A percentile compares a stretch with the other conserved stretches of the same genome.
Evolutionary conservation across 1,140 invertebrate species (phyloP).

Genomic region (Listronotus oregonensis): DNA sequence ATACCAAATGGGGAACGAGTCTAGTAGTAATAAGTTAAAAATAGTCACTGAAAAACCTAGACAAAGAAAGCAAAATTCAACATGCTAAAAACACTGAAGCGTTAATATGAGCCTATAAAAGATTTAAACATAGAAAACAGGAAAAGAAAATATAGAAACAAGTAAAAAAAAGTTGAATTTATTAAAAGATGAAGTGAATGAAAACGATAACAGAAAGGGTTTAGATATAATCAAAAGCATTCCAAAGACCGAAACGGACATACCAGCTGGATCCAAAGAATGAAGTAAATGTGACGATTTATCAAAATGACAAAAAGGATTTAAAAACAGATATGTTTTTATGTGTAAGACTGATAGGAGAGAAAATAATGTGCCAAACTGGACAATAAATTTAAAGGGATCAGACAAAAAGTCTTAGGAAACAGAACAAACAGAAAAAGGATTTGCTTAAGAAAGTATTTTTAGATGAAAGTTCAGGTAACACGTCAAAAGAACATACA

Average conservation of each 20-base stretch:
- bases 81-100: no score
- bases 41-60: slow-evolving; percentile 23
- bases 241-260: background rate
- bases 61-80: background rate
- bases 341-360: slow-evolving; percentile 13
- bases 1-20: background rate
- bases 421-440: background rate
- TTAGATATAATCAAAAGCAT: background rate
- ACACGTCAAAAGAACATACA: no score
- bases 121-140: no score
- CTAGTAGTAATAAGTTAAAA: slow-evolving; percentile 24
- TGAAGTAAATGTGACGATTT: slow-evolving; percentile 2
- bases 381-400: slow-evolving; percentile 1
- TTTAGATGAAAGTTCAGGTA: background rate
- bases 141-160: background rate
- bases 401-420: background rate
- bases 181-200: background rate
- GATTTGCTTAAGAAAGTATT: background rate
- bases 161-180: no score
- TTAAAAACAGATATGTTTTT: slow-evolving; percentile 31
- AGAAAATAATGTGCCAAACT: background rate
- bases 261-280: background rate
- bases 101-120: background rate
- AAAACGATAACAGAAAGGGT: background rate
- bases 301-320: slow-evolving; percentile 9